Base-by-base conservation (phyloP, 1,140 invertebrate genomes). In the Hylaeus volcanicus region DNA sequence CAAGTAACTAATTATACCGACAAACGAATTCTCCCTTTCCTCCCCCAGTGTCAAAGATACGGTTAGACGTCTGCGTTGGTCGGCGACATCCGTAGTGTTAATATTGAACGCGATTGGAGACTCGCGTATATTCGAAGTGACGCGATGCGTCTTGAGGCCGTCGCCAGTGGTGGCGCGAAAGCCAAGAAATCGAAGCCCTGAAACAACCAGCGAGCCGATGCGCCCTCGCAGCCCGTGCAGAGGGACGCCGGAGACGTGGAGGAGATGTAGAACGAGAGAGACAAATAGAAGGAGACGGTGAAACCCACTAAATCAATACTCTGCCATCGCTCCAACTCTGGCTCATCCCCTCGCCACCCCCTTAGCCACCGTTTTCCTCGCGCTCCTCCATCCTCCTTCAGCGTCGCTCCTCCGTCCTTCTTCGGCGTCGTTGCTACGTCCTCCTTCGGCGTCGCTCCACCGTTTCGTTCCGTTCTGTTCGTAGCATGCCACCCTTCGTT, bases 251-350 rank as follows among this genome's bases (percentile, higher is more conserved):
- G 85, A 86, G 85, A 83, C 77, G 84, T 79, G 77, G 72, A 80
- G 86, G 75, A 86, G 86, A 83, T 84, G 81, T 86, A 86, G 77
- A 86, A 84, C 82, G 86, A 87, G 85, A 81, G 85, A 82, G 86
- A 86, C 90, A 93, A 93, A 93, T 93, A 92, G 91, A 93, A 93
- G 90, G 92, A 93, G 92, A 93, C 89, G 91, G 91, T 90, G 91
- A 92, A 93, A 92, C 91, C 92, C 91, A 93, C 93, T 93, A 93
- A 93, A 93, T 93, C 93, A 93, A 93, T 93, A 93, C 93, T 93
- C 93, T 93, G 92, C 92, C 93, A 93, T 93, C 93, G 92, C 92
- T 93, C 92, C 89, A 90, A 93, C 91, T 92, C 89, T 85, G 88
- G 89, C 88, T 92, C 90, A 90, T 90, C 90, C 92, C 91, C 92